Percentiles rank a stretch among this genome's conserved stretches.
Evolutionary conservation across 1,140 invertebrate genomes (phyloP).

Genomic region (Brachionus koreanus): DNA sequence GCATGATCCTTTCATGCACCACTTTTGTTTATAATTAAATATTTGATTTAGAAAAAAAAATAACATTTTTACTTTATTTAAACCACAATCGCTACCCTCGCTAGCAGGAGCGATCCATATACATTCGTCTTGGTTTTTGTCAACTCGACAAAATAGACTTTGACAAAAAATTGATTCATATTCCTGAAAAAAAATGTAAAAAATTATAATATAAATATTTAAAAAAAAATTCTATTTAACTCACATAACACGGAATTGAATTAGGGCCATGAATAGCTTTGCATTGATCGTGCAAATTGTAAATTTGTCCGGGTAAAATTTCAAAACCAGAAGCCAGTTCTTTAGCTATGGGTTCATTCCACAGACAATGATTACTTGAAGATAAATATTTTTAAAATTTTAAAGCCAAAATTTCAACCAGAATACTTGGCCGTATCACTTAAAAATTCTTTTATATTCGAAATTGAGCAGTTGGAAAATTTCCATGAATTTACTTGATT

Average conservation of each 20-base stretch:
- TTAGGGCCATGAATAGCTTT: not conserved
- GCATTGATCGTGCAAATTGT: constrained; percentile 20
- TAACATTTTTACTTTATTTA: not conserved
- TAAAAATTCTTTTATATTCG: constrained; percentile 21
- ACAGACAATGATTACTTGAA: constrained; percentile 9
- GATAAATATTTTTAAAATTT: not conserved
- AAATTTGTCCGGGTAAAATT: constrained; percentile 4
- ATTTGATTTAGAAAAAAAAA: not conserved
- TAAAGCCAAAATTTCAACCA: not conserved
- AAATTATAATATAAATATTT: no score
- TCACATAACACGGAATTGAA: constrained; percentile 24
- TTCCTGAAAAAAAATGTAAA: not conserved
- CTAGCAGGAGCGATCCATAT: constrained; percentile 15
- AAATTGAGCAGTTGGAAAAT: constrained; percentile 10
- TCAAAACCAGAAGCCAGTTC: not conserved
- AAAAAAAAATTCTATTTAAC: no score
- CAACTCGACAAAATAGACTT: not conserved
- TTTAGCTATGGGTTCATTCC: not conserved
- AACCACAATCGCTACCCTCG: constrained; percentile 4
- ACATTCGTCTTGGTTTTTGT: not conserved
- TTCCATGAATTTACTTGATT: constrained; percentile 19
- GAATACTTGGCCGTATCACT: not conserved
- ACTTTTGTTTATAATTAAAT: not conserved
- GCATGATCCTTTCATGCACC: constrained; percentile 2
- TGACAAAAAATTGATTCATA: constrained; percentile 30